Conservation (phyloP, 2,888 invertebrate genomes). For the Scelioninae gen. 2 region DNA sequence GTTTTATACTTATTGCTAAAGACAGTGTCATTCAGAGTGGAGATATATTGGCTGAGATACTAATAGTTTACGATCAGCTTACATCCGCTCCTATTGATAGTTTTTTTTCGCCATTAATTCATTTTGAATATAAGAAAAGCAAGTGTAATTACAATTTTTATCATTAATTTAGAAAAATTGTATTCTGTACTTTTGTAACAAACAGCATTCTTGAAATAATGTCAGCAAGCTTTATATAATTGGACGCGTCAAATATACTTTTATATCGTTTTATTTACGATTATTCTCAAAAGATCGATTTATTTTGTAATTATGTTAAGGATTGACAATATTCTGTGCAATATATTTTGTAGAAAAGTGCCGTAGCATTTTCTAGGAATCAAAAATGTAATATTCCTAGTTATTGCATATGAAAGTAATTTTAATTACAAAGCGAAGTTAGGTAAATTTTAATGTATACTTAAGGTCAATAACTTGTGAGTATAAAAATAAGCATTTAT, state of each 20-base stretch:
- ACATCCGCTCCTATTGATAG: too few species aligned
- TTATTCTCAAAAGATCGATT: not conserved
- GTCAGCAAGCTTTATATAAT: slow-evolving; percentile 11
- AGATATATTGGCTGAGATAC: too few species aligned
- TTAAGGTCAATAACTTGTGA: too few species aligned
- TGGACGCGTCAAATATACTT: slow-evolving; percentile 5
- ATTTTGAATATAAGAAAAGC: slow-evolving; percentile 15
- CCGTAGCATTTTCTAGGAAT: slow-evolving; percentile 36
- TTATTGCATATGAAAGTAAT: slow-evolving; percentile 19
- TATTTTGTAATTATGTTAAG: slow-evolving; percentile 25
- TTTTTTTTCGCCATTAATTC: slow-evolving; percentile 29
- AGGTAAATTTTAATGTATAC: too few species aligned
- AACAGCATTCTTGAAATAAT: slow-evolving; percentile 2
- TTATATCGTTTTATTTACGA: not conserved
- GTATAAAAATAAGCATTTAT: too few species aligned
- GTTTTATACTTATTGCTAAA: too few species aligned
- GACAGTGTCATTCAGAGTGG: too few species aligned
- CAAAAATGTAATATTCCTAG: slow-evolving; percentile 20
- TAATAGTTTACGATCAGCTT: too few species aligned
- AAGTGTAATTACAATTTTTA: slow-evolving; percentile 7
- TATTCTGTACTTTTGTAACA: slow-evolving; percentile 4
- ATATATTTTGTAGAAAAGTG: slow-evolving; percentile 40
- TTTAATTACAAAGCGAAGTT: slow-evolving; percentile 6
- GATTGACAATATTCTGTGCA: slow-evolving; percentile 23
- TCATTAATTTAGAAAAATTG: slow-evolving; percentile 7